Base-by-base conservation (phyloP, 2,888 invertebrate genomes). In the Archaeoteleia sp. region DNA sequence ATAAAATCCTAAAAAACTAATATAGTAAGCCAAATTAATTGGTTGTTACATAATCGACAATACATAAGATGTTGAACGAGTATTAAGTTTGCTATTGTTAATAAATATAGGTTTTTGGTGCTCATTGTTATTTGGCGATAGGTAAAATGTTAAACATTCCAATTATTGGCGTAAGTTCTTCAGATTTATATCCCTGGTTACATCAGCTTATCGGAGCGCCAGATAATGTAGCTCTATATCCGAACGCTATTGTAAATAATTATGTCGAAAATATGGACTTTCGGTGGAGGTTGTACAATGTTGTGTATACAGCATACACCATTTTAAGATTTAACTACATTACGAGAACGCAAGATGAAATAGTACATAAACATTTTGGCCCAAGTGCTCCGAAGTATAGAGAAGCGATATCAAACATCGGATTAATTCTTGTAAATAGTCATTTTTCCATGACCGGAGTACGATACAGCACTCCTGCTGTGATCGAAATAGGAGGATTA, bases 401-500 rank as follows among this genome's bases (percentile, higher is more conserved):
- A 5, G 78, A 84, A 45, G 76, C 87, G 71, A 87, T 88, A 63
- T 84, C 80, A 29, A 86, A 85, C 45, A 78, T 87, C 8, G 87
- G 88, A 0, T 72, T 88, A 2, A 81, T 87, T 25, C 70, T 89
- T 37, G 72, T 87, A 0, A 89, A 89, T 75, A 86, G 87, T 42
- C 87, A 89, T 78, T 82, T 85, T 27, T 85, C 86, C 1, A 68
- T 88, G 25, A 85, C 86, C 23, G 85, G 86, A 1, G 74, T 87
- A 2, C 82, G 86, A 40, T 87, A 89, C 4, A 76, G 82, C 0
- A 82, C 86, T 1, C 83, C 86, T 1, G 85, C 84, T 1, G 81
- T 88, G 67, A 79, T 89, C 5, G 86, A 88, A 14, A 86, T 89
- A 5, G 89, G 87, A 10, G 89, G 89, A 39, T 76, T 88, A 46